These are phyloP conservation scores for Scaptomyza parva DNA, from an alignment of 2,888 invertebrate genomes.

Conservation along the genomic window DNA sequence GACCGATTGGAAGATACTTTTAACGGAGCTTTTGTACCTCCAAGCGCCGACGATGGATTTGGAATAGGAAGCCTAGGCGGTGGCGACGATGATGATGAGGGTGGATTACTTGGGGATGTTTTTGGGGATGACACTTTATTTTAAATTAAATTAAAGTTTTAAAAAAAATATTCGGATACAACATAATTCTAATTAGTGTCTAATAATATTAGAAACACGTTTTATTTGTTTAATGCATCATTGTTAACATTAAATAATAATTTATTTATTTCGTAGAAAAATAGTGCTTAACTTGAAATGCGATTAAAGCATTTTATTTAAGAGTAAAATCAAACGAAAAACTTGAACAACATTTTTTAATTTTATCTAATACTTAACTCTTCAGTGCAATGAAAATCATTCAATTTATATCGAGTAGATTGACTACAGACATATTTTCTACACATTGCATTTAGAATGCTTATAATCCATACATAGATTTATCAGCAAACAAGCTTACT, in stretches of 20 bases:
- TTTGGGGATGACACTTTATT: slow-evolving; percentile 51
- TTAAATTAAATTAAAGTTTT: not conserved
- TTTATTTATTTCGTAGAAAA: not conserved
- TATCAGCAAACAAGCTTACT: no score
- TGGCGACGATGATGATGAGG: slow-evolving; percentile 40
- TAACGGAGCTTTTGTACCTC: slow-evolving; percentile 92
- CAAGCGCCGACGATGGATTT: slow-evolving; percentile 89
- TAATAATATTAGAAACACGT: not conserved
- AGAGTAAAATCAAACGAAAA: no score
- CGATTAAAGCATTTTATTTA: not conserved
- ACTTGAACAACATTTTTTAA: no score
- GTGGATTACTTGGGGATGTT: slow-evolving; percentile 51
- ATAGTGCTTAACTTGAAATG: not conserved
- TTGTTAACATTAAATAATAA: not conserved
- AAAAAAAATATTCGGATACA: not conserved
- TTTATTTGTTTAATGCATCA: not conserved
- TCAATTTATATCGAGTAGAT: no score
- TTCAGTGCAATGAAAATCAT: no score
- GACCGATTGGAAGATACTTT: slow-evolving; percentile 91
- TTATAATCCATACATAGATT: no score
- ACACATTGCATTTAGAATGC: no score
- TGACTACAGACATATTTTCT: no score
- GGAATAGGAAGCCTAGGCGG: slow-evolving; percentile 70
- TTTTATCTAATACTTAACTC: no score
- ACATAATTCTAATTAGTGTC: not conserved